Percentiles rank a stretch among this genome's conserved stretches.
phyloP scores from a whole-genome alignment of 2,113 vertebrate genomes.

The Rhadina sibilatrix region DNA sequence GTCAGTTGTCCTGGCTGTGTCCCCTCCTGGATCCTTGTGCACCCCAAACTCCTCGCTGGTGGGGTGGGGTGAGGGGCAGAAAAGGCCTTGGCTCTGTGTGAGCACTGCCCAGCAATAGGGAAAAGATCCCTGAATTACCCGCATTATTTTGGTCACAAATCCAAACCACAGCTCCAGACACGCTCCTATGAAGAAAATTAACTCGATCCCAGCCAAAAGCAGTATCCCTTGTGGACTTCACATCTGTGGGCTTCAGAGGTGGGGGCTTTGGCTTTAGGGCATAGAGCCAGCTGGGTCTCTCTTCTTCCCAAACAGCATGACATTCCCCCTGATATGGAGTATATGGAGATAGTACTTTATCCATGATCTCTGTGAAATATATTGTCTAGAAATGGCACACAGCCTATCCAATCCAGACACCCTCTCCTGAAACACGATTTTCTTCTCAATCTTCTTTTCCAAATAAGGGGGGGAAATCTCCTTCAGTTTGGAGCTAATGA shows the following conservation, averaged over 20 bases:
- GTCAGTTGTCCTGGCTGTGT: not conserved
- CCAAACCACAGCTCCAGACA: not conserved
- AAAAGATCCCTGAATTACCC: not conserved
- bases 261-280: not conserved
- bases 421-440: not conserved
- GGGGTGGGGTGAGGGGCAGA: fast-evolving
- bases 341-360: not conserved
- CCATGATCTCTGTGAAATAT: not conserved
- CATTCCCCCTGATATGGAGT: not conserved
- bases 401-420: not conserved
- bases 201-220: not conserved
- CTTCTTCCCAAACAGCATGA: not conserved
- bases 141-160: not conserved
- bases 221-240: not conserved
- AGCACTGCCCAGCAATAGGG: fast-evolving
- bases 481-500: not conserved
- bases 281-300: not conserved
- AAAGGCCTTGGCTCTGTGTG: not conserved
- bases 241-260: not conserved
- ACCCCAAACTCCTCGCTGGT: fast-evolving
- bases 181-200: not conserved
- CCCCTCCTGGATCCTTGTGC: not conserved
- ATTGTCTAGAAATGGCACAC: not conserved
- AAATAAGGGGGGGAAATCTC: not conserved
- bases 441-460: not conserved